A percentile compares a stretch with the other conserved stretches of the same genome.
These are phyloP conservation scores for Prunella himalayana DNA, from an alignment of 2,113 vertebrate species.

Conservation along the genomic window DNA sequence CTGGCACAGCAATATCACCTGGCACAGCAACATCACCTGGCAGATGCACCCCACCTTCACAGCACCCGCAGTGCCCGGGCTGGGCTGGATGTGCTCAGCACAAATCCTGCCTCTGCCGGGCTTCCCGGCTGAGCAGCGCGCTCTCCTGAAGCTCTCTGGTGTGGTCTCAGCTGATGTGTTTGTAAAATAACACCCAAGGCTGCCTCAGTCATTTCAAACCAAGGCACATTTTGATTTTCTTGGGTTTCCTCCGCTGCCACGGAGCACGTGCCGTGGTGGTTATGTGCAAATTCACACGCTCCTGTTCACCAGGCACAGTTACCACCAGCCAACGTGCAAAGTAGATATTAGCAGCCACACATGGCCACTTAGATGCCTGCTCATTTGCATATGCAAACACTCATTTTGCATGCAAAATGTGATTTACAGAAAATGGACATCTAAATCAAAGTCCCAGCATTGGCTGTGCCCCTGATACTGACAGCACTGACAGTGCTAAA, in stretches of 20 bases:
- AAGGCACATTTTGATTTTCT: neutral
- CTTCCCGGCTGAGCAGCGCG: accelerated
- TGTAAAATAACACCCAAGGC: neutral
- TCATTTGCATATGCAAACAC: slow-evolving; percentile 49
- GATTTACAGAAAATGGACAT: slow-evolving; percentile 6
- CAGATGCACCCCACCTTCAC: too few species aligned
- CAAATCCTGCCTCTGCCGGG: neutral
- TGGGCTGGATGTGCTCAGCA: neutral
- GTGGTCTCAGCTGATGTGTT: neutral
- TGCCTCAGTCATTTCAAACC: neutral
- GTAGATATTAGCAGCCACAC: neutral
- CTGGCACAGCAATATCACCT: neutral
- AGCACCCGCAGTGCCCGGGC: too few species aligned
- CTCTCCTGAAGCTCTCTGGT: neutral
- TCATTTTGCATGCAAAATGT: slow-evolving; percentile 16
- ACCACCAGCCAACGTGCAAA: neutral
- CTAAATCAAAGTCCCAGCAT: neutral
- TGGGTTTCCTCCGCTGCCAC: neutral
- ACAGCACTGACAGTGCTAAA: neutral
- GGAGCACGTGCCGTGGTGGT: accelerated
- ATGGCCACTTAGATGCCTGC: slow-evolving; percentile 10
- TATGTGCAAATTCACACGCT: neutral
- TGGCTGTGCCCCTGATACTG: neutral
- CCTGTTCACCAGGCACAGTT: neutral
- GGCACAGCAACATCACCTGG: too few species aligned